Conservation (phyloP, 2,797 vertebrate genomes). For the Ataeniobius toweri region DNA sequence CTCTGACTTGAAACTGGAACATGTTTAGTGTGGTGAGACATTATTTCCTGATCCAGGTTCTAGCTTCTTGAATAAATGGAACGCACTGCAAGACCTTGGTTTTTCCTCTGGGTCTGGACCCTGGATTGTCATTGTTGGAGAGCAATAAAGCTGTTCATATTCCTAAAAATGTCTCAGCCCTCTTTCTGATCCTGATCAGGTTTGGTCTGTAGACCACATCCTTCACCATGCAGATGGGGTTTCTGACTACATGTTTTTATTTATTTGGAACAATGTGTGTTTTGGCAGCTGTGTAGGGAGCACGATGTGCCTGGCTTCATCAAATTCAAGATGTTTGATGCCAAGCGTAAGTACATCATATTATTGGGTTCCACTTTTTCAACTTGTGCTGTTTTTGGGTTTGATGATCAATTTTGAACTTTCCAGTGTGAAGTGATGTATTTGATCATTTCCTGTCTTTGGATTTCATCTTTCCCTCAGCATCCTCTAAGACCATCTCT, state of each 20-base stretch:
- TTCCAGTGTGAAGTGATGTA: not conserved
- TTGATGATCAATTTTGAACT: not conserved
- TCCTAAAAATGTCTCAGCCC: too few relatives aligned
- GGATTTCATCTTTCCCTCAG: constrained; percentile 64
- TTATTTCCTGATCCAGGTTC: too few relatives aligned
- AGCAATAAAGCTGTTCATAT: too few relatives aligned
- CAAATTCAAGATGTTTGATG: constrained; percentile 97
- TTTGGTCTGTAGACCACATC: too few relatives aligned
- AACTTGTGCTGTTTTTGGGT: not conserved
- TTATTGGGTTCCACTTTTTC: not conserved
- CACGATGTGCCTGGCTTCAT: constrained; percentile 92
- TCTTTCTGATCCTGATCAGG: too few relatives aligned
- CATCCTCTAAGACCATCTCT: constrained; percentile 95
- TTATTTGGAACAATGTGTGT: constrained; percentile 46
- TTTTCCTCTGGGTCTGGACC: not conserved
- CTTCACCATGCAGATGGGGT: too few relatives aligned
- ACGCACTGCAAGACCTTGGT: not conserved
- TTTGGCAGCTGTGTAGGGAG: constrained; percentile 90
- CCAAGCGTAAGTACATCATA: constrained; percentile 89
- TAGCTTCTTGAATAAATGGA: too few relatives aligned
- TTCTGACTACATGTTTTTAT: not conserved
- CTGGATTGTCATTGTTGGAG: too few relatives aligned
- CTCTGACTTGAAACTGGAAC: too few relatives aligned
- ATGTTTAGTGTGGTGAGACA: too few relatives aligned
- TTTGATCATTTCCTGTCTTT: constrained; percentile 6